Evolutionary conservation across 2,113 vertebrate species (phyloP).

Genomic region (Sprattus sprattus): DNA sequence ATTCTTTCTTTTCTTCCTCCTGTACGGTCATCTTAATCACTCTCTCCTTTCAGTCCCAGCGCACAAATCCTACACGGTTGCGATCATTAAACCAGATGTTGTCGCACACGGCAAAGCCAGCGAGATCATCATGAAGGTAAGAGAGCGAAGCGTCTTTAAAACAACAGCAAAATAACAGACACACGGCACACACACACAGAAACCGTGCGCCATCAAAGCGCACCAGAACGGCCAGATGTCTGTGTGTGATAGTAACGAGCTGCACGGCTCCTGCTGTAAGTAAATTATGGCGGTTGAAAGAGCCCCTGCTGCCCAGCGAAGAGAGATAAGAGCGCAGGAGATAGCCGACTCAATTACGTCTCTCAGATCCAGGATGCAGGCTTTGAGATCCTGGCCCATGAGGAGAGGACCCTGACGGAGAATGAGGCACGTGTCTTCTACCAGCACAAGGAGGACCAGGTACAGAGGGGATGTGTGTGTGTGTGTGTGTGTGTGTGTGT

Average conservation of each 20-base stretch:
- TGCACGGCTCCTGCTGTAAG: not conserved
- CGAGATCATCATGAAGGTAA: constrained; percentile 87
- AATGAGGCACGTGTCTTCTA: constrained; percentile 76
- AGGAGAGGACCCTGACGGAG: constrained; percentile 75
- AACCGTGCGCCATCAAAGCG: not conserved
- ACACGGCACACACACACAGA: not conserved
- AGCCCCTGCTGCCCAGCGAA: not conserved
- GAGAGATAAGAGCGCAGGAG: not conserved
- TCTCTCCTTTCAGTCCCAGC: constrained; percentile 62
- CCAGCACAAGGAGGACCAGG: constrained; percentile 75
- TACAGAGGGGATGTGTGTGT: constrained; percentile 41
- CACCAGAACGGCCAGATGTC: not conserved
- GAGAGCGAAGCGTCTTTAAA: not conserved
- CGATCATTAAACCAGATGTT: constrained; percentile 85
- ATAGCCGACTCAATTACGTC: not conserved
- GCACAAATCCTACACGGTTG: constrained; percentile 76
- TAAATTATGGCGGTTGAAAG: not conserved
- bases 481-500: not conserved
- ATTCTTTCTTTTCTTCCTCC: not conserved
- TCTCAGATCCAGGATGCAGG: constrained; percentile 81
- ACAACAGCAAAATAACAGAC: not conserved
- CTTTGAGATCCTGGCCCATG: constrained; percentile 79
- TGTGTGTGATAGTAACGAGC: not conserved
- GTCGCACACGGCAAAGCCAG: constrained; percentile 80
- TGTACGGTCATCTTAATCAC: not conserved